Conservation (phyloP, 2,888 invertebrate genomes). For the Oconnorella tubifera region DNA sequence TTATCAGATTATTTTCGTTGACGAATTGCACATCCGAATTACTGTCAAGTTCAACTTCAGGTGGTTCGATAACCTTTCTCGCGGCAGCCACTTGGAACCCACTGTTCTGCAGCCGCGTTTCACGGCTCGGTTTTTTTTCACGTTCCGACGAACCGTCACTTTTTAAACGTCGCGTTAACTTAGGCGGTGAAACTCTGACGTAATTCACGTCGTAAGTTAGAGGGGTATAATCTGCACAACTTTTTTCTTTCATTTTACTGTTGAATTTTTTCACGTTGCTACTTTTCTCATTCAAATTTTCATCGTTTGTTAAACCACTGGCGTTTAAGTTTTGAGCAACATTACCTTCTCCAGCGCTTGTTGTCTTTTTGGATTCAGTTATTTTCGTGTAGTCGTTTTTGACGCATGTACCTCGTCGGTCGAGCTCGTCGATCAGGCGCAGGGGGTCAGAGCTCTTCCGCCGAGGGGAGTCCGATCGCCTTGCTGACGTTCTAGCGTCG, state of each 20-base stretch:
- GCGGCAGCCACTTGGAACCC: too few relatives aligned
- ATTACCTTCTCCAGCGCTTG: conserved; percentile 1
- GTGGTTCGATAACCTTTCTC: not conserved
- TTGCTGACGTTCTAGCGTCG: not conserved
- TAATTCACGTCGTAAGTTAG: conserved; percentile 25
- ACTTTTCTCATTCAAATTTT: too few relatives aligned
- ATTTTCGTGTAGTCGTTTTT: conserved; percentile 14
- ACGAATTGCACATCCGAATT: too few relatives aligned
- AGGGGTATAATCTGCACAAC: conserved; percentile 21
- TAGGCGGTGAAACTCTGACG: conserved; percentile 26
- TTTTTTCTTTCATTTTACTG: not conserved
- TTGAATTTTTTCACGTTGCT: too few relatives aligned
- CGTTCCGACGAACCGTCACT: not conserved
- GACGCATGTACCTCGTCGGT: not conserved
- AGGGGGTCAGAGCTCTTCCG: not conserved
- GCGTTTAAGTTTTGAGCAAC: not conserved
- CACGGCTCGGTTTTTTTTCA: not conserved
- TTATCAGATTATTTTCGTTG: too few relatives aligned
- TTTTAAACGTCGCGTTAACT: conserved; percentile 21
- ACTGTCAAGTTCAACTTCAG: too few relatives aligned
- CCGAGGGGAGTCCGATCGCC: conserved; percentile 1
- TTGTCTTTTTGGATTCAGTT: not conserved
- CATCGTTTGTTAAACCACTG: too few relatives aligned
- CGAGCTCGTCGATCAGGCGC: conserved; percentile 1
- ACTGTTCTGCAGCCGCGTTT: not conserved